Evolutionary conservation across 2,113 vertebrate genomes (phyloP).

Genomic region (Zosterops pallidus): DNA sequence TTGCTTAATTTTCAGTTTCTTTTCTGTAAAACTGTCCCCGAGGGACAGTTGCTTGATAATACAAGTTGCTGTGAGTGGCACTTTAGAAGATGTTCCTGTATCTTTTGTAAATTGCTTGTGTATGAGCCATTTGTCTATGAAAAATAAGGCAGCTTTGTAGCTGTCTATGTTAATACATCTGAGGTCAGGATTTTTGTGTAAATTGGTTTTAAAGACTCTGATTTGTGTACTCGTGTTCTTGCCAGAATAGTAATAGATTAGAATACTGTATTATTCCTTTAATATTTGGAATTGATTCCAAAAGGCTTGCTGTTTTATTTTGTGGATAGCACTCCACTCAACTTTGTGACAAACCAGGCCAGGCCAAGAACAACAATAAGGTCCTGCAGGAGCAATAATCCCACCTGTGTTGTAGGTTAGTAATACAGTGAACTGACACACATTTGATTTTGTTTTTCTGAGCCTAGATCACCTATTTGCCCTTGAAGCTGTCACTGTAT

Average conservation of each 20-base stretch:
- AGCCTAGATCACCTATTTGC: neutral
- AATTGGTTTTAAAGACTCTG: neutral
- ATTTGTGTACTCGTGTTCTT: neutral
- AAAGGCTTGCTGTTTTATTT: neutral
- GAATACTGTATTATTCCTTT: neutral
- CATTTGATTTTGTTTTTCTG: neutral
- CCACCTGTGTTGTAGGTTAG: neutral
- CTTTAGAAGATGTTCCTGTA: neutral
- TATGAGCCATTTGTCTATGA: neutral
- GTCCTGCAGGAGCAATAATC: neutral
- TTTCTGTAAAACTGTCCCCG: neutral
- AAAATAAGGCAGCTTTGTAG: neutral
- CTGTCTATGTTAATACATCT: neutral
- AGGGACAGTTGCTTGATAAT: neutral
- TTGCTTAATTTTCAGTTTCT: neutral
- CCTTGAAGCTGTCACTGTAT: neutral
- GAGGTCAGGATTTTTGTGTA: neutral
- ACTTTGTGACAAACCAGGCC: neutral
- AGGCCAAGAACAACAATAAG: neutral
- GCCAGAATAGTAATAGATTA: neutral
- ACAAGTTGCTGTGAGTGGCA: neutral
- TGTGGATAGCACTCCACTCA: neutral
- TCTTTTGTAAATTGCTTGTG: neutral
- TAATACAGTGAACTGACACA: neutral
- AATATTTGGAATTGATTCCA: neutral